Evolutionary conservation across 2,113 vertebrate genomes (phyloP).

Genomic region (Ochotona curzoniae): DNA sequence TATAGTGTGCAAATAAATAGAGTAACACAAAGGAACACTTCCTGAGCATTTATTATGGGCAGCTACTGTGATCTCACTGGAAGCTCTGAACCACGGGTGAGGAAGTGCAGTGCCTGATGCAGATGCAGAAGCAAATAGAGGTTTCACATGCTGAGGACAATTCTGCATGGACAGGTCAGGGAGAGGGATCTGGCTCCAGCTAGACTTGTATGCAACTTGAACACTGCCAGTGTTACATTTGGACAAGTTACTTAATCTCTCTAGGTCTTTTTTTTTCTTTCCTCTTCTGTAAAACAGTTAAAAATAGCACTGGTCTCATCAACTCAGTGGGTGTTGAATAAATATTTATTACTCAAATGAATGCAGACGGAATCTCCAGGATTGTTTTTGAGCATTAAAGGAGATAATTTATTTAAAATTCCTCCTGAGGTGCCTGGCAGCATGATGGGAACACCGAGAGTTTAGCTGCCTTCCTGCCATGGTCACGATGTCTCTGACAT

Average conservation of each 20-base stretch:
- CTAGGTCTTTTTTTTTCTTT: conserved; percentile 17
- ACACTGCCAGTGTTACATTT: not conserved
- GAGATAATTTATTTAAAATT: not conserved
- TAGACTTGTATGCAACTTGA: not conserved
- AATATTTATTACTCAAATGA: conserved; percentile 1
- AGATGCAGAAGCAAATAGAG: not conserved
- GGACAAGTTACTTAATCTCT: conserved; percentile 2
- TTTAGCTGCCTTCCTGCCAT: not conserved
- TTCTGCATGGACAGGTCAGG: not conserved
- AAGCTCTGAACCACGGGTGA: not conserved
- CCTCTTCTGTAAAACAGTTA: conserved; percentile 49
- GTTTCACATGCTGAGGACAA: not conserved
- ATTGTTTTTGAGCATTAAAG: not conserved
- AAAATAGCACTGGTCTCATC: conserved; percentile 59
- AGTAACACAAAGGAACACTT: not conserved
- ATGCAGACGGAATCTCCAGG: not conserved
- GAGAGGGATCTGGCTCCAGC: not conserved
- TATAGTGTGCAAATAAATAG: not conserved
- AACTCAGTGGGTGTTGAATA: not conserved
- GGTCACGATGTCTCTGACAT: not conserved
- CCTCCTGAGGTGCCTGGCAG: not conserved
- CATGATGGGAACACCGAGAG: accelerated
- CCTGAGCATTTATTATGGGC: not conserved
- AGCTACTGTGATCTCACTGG: not conserved
- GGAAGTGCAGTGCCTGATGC: not conserved